Percentiles rank a stretch among this genome's conserved stretches.
phyloP scores from a whole-genome alignment of 2,113 vertebrate species.

The Vimba vimba region DNA sequence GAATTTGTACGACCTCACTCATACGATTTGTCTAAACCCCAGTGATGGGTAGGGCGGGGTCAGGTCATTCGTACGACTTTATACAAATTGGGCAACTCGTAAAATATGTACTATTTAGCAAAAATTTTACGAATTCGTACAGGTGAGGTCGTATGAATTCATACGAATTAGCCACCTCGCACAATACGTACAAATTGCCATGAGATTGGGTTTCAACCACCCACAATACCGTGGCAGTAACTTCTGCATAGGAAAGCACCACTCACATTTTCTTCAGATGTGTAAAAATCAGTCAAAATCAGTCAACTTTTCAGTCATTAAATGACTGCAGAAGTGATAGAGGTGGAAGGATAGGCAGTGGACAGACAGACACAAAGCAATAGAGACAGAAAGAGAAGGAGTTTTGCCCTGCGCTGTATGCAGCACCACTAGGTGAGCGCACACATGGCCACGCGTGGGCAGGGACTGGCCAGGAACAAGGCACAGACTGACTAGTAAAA shows the following conservation, averaged over 20 bases:
- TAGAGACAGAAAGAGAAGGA: background rate
- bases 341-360: background rate
- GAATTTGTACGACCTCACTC: too few relatives aligned
- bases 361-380: background rate
- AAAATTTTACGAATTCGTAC: too few relatives aligned
- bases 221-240: background rate
- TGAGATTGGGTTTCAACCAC: background rate
- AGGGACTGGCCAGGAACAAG: slow-evolving; percentile 49
- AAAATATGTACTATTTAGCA: too few relatives aligned
- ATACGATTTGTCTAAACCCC: too few relatives aligned
- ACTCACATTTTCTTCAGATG: background rate
- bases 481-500: slow-evolving; percentile 71
- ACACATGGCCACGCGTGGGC: slow-evolving; percentile 39
- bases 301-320: background rate
- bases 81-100: too few relatives aligned
- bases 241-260: background rate
- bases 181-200: too few relatives aligned
- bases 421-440: slow-evolving; percentile 2
- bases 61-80: too few relatives aligned
- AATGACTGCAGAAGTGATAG: background rate
- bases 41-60: too few relatives aligned
- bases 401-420: background rate
- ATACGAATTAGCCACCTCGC: too few relatives aligned
- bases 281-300: background rate
- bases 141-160: too few relatives aligned